These are phyloP conservation scores for Gonocerus acuteangulatus DNA, from an alignment of 2,888 invertebrate genomes.

Conservation along the genomic window DNA sequence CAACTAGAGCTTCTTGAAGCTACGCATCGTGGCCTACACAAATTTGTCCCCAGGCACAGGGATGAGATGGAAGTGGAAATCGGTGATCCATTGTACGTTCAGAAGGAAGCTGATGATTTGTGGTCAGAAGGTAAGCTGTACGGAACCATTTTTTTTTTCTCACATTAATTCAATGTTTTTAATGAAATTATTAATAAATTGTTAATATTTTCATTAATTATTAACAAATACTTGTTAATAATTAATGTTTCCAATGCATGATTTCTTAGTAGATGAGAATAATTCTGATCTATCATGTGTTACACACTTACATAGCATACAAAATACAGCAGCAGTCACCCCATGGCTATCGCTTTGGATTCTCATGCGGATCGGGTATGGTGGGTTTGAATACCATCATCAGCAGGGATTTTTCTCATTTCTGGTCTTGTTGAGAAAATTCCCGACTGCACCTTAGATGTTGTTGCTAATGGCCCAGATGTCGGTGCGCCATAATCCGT, in stretches of 20 bases:
- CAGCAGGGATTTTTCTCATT: no score
- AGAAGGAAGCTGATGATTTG: conserved; percentile 90
- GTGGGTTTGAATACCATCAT: no score
- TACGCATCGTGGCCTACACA: conserved; percentile 90
- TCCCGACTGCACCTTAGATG: no score
- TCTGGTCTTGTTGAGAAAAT: no score
- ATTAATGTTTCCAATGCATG: neutral
- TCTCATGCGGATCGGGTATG: no score
- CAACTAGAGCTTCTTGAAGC: conserved; percentile 82
- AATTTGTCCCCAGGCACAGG: conserved; percentile 88
- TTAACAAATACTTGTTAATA: neutral
- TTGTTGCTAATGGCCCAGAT: no score
- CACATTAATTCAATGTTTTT: neutral
- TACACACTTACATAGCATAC: no score
- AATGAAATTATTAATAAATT: no score
- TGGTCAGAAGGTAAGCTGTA: conserved; percentile 98
- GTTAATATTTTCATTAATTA: neutral
- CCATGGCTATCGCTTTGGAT: no score
- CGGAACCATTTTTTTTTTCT: conserved; percentile 17
- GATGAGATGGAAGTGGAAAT: conserved; percentile 96
- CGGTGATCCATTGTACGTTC: conserved; percentile 93
- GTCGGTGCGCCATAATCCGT: no score
- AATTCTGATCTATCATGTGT: no score
- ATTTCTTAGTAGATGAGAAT: neutral
- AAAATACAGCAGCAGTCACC: no score